Base-by-base conservation (phyloP, 2,797 vertebrate species). In the Esox masquinongy region DNA sequence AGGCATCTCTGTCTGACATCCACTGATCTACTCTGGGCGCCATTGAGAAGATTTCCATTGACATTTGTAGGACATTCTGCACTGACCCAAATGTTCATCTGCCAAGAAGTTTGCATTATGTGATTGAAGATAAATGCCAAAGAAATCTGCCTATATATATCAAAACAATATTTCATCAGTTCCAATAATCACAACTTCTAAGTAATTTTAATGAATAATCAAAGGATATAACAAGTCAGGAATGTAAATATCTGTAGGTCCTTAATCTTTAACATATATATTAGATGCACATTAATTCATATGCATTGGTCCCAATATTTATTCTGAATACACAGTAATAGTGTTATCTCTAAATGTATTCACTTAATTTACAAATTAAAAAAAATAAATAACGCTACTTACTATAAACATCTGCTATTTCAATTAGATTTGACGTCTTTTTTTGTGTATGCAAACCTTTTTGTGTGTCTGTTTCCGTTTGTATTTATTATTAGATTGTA, bases 401-500 rank as follows among this genome's bases (percentile, higher is more conserved):
- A 2, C 39, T 43, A 7, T 43, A 1, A 43, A 43, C 5, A 43
- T 43, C 5, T 43, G 43, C 2, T 47, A 47, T 47, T 47, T 47
- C 1, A 47, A 47, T 47, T 47, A 11, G 43, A 11, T 47, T 47
- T 47, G 43, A 47, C 9, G 4, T 8, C 2, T 5, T 47, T 11
- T 47, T 9, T 43, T 43, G 43, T 7, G 3, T 43, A 7, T 47
- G 43, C 12, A 11, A 11, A 47, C 9, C 43, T 47, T 47, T 31
- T 47, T 61, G n/a, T 73, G 17, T 61, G 71, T 73, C 17, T 36
- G 70, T 72, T 26, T 56, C 29, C 59, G 19, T 72, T 51, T 36
- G 16, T n/a, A 19, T 34, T 5, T 22, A 6, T 56, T 43, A 7
- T 43, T 6, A 43, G 5, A 43, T 9, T 6, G n/a, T 22, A 56